phyloP scores from a whole-genome alignment of 1,140 invertebrate genomes.

The Dolichoris vasculosae region DNA sequence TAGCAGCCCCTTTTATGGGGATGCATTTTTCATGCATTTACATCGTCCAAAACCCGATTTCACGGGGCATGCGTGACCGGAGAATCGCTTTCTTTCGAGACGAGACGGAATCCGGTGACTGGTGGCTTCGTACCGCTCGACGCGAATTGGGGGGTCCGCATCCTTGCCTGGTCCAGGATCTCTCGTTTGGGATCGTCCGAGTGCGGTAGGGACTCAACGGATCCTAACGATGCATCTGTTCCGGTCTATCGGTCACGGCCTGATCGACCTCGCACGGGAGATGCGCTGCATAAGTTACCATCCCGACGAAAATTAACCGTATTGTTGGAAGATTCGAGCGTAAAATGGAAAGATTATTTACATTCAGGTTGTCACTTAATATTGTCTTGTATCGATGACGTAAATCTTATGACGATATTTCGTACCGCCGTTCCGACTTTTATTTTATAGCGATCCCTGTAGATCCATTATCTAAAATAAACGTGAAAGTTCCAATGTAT shows the following conservation, averaged over 20 bases:
- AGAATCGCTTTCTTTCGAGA: slow-evolving; percentile 17
- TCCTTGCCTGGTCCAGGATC: neutral
- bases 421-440: neutral
- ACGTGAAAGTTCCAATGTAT: neutral
- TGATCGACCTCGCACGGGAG: slow-evolving; percentile 9
- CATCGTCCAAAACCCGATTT: slow-evolving; percentile 21
- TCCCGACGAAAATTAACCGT: slow-evolving; percentile 1
- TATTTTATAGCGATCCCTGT: neutral
- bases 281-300: neutral
- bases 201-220: neutral
- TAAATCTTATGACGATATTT: neutral
- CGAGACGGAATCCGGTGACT: neutral
- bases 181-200: neutral
- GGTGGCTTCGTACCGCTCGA: neutral
- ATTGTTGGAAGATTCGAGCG: slow-evolving; percentile 13
- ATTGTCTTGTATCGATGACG: neutral
- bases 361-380: neutral
- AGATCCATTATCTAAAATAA: neutral
- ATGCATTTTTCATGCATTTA: neutral
- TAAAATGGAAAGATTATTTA: slow-evolving; percentile 28
- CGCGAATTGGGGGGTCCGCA: slow-evolving; percentile 48
- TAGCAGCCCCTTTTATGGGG: neutral
- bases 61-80: slow-evolving; percentile 19
- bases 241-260: slow-evolving; percentile 41
- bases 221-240: slow-evolving; percentile 52